Conservation (phyloP, 2,797 vertebrate species). For the Phataginus tricuspis region DNA sequence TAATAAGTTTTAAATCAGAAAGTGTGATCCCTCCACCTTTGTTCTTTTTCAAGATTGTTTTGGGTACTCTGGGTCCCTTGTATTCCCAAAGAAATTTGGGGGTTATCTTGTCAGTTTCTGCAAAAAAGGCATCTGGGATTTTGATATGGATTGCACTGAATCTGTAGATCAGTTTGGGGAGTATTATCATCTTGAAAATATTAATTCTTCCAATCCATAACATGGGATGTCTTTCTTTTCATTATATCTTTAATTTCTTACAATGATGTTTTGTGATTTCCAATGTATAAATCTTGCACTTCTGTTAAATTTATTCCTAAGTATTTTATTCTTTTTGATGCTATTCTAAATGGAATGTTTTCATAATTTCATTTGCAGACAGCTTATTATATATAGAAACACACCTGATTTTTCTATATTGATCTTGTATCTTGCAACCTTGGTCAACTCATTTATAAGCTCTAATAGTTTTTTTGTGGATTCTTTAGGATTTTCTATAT, state of each 20-base stretch:
- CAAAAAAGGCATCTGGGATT: not conserved
- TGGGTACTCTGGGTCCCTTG: not conserved
- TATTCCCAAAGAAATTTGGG: not conserved
- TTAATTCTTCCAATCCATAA: not conserved
- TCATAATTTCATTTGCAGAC: not conserved
- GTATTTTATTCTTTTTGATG: not conserved
- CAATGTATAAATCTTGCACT: not conserved
- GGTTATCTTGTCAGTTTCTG: not conserved
- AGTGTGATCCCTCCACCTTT: not conserved
- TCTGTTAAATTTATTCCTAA: not conserved
- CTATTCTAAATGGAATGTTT: not conserved
- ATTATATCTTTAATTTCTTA: constrained; percentile 12
- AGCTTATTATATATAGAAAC: not conserved
- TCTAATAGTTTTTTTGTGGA: not conserved
- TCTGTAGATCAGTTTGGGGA: not conserved
- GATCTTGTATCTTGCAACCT: not conserved
- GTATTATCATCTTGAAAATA: not conserved
- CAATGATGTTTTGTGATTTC: not conserved
- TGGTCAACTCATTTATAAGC: not conserved
- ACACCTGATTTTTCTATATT: not conserved
- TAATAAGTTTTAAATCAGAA: not conserved
- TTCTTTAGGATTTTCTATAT: not conserved
- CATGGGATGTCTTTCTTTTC: not conserved
- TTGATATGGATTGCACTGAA: not conserved
- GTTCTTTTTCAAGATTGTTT: not conserved